Evolutionary conservation across 2,113 vertebrate genomes (phyloP), one percentile per base, ranked within the genome.

Genomic region (Barbus barbus): DNA sequence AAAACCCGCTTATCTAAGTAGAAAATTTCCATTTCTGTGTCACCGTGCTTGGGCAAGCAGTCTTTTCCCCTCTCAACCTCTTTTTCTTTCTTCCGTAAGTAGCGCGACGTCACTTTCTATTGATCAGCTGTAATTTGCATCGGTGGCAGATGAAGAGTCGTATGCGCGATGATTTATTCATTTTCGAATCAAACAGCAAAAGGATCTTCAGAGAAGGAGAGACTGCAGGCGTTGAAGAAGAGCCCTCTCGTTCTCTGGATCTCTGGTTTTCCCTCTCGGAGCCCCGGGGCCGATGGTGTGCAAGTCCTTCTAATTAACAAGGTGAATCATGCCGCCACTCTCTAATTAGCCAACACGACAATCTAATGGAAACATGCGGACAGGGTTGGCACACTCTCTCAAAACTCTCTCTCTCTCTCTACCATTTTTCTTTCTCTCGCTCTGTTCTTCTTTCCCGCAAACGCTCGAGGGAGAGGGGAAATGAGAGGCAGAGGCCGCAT

Each of bases 261-360:
- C 83, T 74, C 75, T 67, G 61, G 41, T 72, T 86, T n/a, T 78
- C 61, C 72, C 72, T 71, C 80, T 83, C 75, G 26, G 61, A 48
- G 93, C 95, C 97, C 93, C 87, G 91, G 90, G 96, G 96, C 94
- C 91, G 92, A 94, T 95, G 94, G 95, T 96, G 95, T 96, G 96
- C 96, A 94, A 97, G 96, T 97, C 96, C 96, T 97, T 97, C 97
- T 99, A 98, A 99, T 99, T 99, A 99, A 97, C 97, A 97, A 99
- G 98, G 97, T 99, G 98, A 97, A 98, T 97, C 97, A 96, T 95
- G 96, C 96, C 92, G 96, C 95, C 94, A 95, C 95, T 95, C 96
- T 96, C 97, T 99, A 99, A 99, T 99, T 98, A 98, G 97, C 93
- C 95, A 97, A 97, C 96, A 96, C 96, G 97, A 97, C 96, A 97